These are phyloP conservation scores for Lucilia sericata DNA, from an alignment of 1,140 invertebrate species.

Conservation along the genomic window DNA sequence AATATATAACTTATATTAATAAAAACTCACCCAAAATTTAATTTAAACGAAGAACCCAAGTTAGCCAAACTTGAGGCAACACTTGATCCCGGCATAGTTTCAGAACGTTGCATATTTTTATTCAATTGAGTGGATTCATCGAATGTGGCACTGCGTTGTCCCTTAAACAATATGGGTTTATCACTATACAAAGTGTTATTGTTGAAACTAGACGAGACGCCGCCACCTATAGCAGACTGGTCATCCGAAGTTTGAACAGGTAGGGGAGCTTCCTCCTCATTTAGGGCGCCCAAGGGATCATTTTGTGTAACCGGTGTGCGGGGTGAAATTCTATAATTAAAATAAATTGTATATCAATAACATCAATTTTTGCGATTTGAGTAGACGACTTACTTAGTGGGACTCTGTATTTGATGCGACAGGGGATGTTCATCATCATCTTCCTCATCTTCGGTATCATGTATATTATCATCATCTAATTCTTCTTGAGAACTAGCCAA, in stretches of 20 bases:
- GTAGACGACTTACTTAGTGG: conserved; percentile 65
- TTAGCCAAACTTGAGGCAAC: conserved; percentile 82
- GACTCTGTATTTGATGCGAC: conserved; percentile 55
- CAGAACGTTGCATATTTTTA: conserved; percentile 78
- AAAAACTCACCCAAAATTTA: conserved; percentile 82
- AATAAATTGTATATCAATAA: conserved; percentile 25
- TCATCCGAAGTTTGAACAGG: conserved; percentile 42
- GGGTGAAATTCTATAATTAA: conserved; percentile 71
- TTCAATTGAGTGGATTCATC: conserved; percentile 70
- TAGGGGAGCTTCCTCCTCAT: conserved; percentile 66
- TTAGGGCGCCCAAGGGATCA: conserved; percentile 88
- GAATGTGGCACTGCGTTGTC: conserved; percentile 72
- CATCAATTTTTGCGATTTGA: conserved; percentile 32
- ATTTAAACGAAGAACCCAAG: conserved; percentile 82
- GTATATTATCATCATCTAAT: conserved; percentile 56
- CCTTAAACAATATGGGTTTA: conserved; percentile 72
- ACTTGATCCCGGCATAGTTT: conserved; percentile 82
- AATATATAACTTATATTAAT: background rate
- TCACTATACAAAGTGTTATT: conserved; percentile 62
- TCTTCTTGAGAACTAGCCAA: conserved; percentile 67
- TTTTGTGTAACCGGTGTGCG: conserved; percentile 89
- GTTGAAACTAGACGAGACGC: conserved; percentile 43
- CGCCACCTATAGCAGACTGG: conserved; percentile 12
- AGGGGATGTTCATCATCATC: background rate
- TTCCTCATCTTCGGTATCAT: conserved; percentile 46